phyloP scores from a whole-genome alignment of 2,113 vertebrate species.

The Eurypyga helias region DNA sequence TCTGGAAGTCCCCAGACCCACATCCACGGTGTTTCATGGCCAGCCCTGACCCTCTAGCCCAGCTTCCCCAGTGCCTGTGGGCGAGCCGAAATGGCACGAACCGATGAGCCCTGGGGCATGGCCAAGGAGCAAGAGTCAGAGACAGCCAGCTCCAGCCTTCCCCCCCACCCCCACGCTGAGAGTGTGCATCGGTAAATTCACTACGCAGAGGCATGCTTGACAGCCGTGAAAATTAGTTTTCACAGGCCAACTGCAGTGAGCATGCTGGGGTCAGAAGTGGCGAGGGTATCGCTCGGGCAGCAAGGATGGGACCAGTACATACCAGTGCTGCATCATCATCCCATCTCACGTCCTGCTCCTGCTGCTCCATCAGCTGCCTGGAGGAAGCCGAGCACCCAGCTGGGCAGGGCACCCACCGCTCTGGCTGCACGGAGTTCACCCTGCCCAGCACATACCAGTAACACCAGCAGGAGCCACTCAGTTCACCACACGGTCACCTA shows the following conservation, averaged over 20 bases:
- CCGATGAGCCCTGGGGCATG: rapidly evolving
- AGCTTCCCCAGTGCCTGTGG: background rate
- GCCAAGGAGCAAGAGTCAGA: background rate
- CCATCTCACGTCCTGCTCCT: background rate
- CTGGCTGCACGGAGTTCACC: rapidly evolving
- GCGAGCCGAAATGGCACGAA: rapidly evolving
- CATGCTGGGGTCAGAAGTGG: background rate
- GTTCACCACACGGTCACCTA: background rate
- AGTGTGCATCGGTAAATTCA: background rate
- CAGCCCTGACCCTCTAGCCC: background rate
- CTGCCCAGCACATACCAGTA: background rate
- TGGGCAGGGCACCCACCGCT: background rate
- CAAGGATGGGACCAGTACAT: background rate
- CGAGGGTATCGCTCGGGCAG: background rate
- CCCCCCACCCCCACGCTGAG: background rate
- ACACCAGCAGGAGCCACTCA: background rate
- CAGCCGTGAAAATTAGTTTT: background rate
- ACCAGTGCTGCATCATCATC: background rate
- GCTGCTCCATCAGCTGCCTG: background rate
- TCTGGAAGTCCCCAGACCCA: background rate
- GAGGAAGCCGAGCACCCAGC: background rate
- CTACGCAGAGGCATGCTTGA: background rate
- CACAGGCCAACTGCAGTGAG: background rate
- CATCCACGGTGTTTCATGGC: rapidly evolving
- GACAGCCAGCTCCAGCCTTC: background rate